Evolutionary conservation across 2,888 invertebrate genomes (phyloP), one percentile per base, ranked within the genome.

Genomic region (Calameuta pallipes): DNA sequence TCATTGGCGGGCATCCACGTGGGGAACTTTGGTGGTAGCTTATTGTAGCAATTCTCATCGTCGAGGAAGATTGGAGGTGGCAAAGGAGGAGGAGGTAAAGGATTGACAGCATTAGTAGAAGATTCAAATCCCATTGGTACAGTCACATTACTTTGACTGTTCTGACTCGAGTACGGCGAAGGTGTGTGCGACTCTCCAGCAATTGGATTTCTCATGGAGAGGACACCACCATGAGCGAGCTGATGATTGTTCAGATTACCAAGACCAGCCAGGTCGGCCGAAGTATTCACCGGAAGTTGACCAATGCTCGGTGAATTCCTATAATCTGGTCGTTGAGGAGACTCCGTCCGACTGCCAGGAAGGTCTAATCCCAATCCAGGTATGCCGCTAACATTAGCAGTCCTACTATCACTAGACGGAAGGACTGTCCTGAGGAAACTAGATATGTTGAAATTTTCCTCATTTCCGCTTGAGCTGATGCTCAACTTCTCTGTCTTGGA

Each of bases 391-490:
- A 87, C 75, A 76, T 88, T 87, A 11, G 84, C 82, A 6, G 82
- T 78, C 76, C 85, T 86, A 79, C 89, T 90, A 78, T 91, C 92
- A 1, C 93, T 92, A 68, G 89, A 90, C 0, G 93, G 92, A 76
- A 93, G 92, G 11, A 94, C 92, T 1, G 92, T 93, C 87, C 94
- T 94, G 80, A 94, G 86, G 76, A 94, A 94, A 83, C 93, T 94
- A 76, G 93, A 92, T 82, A 94, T 92, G 85, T 92, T 93, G 85
- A 94, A 94, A 79, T 93, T 93, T 82, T 91, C 94, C 93, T 76
- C 93, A 92, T 81, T 92, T 23, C 56, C 56, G 56, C 56, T 56
- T 56, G 56, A 15, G 15, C 15, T 41, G 2, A 41, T 15, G 15
- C 1, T 41, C 41, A 15, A 56, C 87, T 69, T 82, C 80, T 87